A percentile compares a stretch with the other conserved stretches of the same genome.
Evolutionary conservation across 2,113 vertebrate genomes (phyloP).

Genomic region (Pao palembangensis): DNA sequence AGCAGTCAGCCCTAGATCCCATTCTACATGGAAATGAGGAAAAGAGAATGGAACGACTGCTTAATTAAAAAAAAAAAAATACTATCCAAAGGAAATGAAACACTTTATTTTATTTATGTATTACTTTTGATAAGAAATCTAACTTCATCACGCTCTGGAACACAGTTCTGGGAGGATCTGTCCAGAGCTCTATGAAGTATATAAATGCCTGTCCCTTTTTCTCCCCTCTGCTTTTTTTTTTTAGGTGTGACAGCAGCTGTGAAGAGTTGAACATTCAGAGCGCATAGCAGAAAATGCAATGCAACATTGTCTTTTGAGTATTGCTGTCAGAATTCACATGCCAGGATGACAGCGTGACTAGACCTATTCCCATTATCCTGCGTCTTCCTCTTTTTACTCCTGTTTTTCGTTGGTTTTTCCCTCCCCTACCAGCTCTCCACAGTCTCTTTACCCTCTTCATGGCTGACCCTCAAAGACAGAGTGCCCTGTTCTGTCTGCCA

Average conservation of each 20-base stretch:
- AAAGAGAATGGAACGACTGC: too few species aligned
- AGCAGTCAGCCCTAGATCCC: neutral
- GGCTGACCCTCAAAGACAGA: constrained; percentile 50
- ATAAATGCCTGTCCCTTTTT: constrained; percentile 14
- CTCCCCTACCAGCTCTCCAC: constrained; percentile 8
- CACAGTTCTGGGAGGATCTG: neutral
- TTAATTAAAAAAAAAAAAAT: neutral
- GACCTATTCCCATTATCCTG: constrained; percentile 6
- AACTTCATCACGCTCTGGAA: too few species aligned
- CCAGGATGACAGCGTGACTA: constrained; percentile 40
- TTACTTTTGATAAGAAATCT: neutral
- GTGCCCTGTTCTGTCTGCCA: constrained; percentile 44
- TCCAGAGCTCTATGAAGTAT: constrained; percentile 11
- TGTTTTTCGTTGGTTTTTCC: neutral
- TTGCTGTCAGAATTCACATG: constrained; percentile 55
- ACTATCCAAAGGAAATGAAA: neutral
- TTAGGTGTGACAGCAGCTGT: constrained; percentile 1
- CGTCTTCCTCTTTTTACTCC: neutral
- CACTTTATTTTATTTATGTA: neutral
- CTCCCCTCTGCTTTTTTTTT: constrained; percentile 1
- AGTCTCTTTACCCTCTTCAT: constrained; percentile 6
- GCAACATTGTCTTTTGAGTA: constrained; percentile 50
- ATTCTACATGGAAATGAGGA: neutral
- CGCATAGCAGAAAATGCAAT: constrained; percentile 27
- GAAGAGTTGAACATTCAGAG: constrained; percentile 39